A percentile compares a stretch with the other conserved stretches of the same genome.
Conservation (phyloP, 2,113 vertebrate genomes). For the Cavia aperea region DNA sequence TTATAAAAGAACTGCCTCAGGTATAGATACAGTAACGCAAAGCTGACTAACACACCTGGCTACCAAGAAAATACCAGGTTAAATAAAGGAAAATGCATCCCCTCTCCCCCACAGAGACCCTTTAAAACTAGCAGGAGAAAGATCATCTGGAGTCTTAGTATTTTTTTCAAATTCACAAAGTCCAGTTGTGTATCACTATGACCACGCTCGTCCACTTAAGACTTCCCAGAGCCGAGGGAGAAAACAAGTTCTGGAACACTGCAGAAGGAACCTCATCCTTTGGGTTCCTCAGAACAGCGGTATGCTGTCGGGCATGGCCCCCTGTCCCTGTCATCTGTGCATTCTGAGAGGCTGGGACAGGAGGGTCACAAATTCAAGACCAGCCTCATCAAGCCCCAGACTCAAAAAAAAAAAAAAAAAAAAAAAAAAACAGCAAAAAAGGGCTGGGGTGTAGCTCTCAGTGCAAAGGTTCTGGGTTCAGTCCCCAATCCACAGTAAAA, state of each 20-base stretch:
- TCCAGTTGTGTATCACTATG: not conserved
- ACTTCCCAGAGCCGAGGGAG: not conserved
- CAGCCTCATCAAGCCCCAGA: too few relatives aligned
- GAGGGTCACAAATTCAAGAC: too few relatives aligned
- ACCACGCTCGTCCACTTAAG: not conserved
- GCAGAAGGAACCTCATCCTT: too few relatives aligned
- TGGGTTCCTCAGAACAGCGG: not conserved
- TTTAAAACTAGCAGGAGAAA: not conserved
- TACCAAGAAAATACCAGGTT: not conserved
- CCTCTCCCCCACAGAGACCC: fast-evolving
- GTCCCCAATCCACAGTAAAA: too few relatives aligned
- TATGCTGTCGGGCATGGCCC: not conserved
- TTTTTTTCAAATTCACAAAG: not conserved
- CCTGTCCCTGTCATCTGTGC: too few relatives aligned
- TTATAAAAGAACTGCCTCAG: not conserved
- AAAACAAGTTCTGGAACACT: not conserved
- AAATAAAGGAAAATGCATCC: not conserved
- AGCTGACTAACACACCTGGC: not conserved
- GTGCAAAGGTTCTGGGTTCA: too few relatives aligned
- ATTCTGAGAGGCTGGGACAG: too few relatives aligned
- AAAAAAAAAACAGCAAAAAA: too few relatives aligned
- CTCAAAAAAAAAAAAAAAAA: too few relatives aligned
- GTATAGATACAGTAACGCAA: not conserved
- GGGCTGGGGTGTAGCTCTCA: too few relatives aligned
- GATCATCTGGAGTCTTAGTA: not conserved